These are phyloP conservation scores for Pyrochroa serraticornis DNA, from an alignment of 2,888 invertebrate species.

Conservation along the genomic window DNA sequence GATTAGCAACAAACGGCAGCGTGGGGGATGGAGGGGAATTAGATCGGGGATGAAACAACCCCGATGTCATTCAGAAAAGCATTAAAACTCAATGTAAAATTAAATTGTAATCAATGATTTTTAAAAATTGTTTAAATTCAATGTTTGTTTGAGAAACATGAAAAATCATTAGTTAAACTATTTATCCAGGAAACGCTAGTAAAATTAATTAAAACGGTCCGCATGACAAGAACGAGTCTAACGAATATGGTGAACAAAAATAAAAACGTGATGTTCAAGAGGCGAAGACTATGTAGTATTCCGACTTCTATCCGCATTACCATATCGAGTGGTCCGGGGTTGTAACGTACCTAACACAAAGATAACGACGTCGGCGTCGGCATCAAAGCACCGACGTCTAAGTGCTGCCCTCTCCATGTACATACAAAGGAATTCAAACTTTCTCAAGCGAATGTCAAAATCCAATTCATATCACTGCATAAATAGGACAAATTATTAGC, in stretches of 20 bases:
- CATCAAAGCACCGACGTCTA: slow-evolving; percentile 46
- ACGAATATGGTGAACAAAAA: too few relatives aligned
- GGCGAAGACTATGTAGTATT: slow-evolving; percentile 4
- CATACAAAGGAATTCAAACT: slow-evolving; percentile 45
- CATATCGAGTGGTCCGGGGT: slow-evolving; percentile 44
- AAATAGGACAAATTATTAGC: slow-evolving; percentile 48
- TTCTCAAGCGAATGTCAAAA: slow-evolving; percentile 48
- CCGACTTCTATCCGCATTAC: slow-evolving; percentile 33
- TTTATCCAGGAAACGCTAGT: background rate
- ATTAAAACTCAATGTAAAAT: slow-evolving; percentile 6
- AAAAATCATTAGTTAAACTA: background rate
- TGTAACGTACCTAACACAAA: slow-evolving; percentile 32
- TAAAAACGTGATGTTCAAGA: slow-evolving; percentile 1
- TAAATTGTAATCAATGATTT: background rate
- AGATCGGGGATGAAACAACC: background rate
- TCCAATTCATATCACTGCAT: slow-evolving; percentile 44
- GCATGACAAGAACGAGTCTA: too few relatives aligned
- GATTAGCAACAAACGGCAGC: slow-evolving; percentile 22
- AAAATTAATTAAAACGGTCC: slow-evolving; percentile 1
- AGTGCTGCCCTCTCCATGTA: slow-evolving; percentile 42
- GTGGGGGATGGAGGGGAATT: too few relatives aligned
- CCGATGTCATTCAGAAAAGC: background rate
- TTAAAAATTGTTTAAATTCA: background rate
- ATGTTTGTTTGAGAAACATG: background rate
- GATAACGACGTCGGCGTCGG: slow-evolving; percentile 45